Conservation (phyloP, 2,888 invertebrate species). For the Thysanoteuthis rhombus region DNA sequence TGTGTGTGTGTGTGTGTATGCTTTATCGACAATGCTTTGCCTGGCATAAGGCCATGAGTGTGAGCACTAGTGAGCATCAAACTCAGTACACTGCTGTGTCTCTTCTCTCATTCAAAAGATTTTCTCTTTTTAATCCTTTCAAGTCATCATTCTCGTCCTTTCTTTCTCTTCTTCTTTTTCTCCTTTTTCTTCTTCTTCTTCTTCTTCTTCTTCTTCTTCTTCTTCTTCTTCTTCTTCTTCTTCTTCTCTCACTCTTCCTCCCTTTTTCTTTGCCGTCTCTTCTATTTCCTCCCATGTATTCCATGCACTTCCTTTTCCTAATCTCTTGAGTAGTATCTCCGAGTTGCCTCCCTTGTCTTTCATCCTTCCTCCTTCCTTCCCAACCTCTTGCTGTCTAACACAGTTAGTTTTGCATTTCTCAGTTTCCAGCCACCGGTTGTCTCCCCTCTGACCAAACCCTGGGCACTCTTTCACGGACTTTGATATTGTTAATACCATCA, state of each 20-base stretch:
- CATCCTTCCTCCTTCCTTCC: background rate
- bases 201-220: too few species aligned
- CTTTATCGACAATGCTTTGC: too few species aligned
- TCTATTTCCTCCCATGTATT: too few species aligned
- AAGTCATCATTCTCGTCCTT: too few species aligned
- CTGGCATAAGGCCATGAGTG: too few species aligned
- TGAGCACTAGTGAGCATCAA: too few species aligned
- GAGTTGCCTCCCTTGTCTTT: background rate
- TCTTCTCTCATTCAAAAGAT: too few species aligned
- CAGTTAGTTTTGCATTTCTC: background rate
- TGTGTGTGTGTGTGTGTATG: too few species aligned
- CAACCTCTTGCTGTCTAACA: background rate
- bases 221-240: background rate
- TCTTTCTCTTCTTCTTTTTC: background rate
- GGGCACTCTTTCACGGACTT: background rate
- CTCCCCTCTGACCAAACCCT: background rate
- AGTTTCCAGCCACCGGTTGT: background rate
- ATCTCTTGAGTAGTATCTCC: background rate
- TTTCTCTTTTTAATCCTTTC: too few species aligned
- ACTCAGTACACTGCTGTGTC: too few species aligned
- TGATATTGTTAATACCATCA: background rate
- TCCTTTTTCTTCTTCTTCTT: too few species aligned
- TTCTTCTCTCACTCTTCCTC: background rate
- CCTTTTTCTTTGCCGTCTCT: too few species aligned
- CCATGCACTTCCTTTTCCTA: background rate